A percentile compares a stretch with the other conserved stretches of the same genome.
These are phyloP conservation scores for Heteromyza rotundicornis DNA, from an alignment of 2,888 invertebrate species.

Conservation along the genomic window DNA sequence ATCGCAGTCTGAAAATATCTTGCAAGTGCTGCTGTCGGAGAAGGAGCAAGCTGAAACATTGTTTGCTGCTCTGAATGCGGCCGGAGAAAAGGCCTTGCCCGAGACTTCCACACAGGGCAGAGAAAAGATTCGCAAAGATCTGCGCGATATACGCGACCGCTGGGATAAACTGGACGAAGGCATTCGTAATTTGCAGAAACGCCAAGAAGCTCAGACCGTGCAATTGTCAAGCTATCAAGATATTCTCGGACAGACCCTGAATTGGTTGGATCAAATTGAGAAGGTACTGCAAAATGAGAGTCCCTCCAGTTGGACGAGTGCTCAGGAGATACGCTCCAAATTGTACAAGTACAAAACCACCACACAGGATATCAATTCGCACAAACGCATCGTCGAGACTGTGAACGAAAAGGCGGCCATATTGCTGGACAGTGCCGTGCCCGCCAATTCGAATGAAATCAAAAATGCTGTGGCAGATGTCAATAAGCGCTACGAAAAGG, in stretches of 20 bases:
- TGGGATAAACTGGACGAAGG: constrained; percentile 89
- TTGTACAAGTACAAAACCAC: constrained; percentile 84
- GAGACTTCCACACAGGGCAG: constrained; percentile 92
- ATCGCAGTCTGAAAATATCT: constrained; percentile 71
- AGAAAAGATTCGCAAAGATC: constrained; percentile 85
- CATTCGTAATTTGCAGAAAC: constrained; percentile 82
- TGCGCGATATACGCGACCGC: constrained; percentile 79
- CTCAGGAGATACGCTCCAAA: constrained; percentile 85
- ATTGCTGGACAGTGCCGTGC: constrained; percentile 65
- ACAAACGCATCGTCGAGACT: constrained; percentile 89
- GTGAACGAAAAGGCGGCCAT: constrained; percentile 86
- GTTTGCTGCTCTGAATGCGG: constrained; percentile 74
- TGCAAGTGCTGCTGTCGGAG: constrained; percentile 78
- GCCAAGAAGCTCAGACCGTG: constrained; percentile 80
- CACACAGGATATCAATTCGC: constrained; percentile 87
- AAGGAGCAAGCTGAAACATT: constrained; percentile 84
- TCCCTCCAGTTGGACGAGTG: constrained; percentile 74
- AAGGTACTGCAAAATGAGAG: constrained; percentile 76
- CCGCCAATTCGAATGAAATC: constrained; percentile 66
- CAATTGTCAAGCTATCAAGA: constrained; percentile 89
- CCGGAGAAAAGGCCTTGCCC: constrained; percentile 88
- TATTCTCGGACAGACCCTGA: constrained; percentile 77
- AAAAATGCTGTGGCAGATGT: constrained; percentile 75
- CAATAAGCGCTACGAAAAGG: constrained; percentile 76
- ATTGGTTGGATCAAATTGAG: constrained; percentile 88